Conservation (phyloP, 2,797 vertebrate species). For the Aldrovandia affinis region DNA sequence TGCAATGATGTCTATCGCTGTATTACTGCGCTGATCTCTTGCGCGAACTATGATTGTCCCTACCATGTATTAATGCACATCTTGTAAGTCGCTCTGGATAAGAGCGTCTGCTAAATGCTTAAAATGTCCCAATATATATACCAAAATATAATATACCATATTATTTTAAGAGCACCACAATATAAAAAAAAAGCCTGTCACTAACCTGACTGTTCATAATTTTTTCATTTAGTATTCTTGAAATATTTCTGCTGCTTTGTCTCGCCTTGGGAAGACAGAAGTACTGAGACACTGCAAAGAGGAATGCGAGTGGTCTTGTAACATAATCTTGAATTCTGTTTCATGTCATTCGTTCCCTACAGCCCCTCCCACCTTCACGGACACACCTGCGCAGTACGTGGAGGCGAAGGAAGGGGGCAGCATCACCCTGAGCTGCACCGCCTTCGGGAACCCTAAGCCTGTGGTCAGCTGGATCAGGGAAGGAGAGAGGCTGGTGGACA, state of each 20-base stretch:
- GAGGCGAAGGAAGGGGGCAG: conserved; percentile 95
- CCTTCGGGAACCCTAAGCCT: conserved; percentile 97
- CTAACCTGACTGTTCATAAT: background rate
- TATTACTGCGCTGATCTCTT: too few species aligned
- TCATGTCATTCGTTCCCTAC: conserved; percentile 49
- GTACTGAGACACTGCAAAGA: background rate
- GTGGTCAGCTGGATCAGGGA: conserved; percentile 95
- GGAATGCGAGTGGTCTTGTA: background rate
- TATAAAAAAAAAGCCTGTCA: background rate
- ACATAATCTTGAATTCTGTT: background rate
- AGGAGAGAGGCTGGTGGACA: conserved; percentile 84
- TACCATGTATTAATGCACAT: too few species aligned
- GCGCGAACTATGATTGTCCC: too few species aligned
- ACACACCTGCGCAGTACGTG: conserved; percentile 94
- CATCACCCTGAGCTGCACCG: conserved; percentile 89
- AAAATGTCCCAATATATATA: too few species aligned
- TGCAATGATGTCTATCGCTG: too few species aligned
- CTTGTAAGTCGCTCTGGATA: too few species aligned
- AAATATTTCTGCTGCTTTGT: background rate
- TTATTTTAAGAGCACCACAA: background rate
- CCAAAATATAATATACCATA: too few species aligned
- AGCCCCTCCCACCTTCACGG: conserved; percentile 96
- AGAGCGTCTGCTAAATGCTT: too few species aligned
- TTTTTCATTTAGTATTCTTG: background rate
- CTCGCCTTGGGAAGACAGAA: background rate